A percentile compares a stretch with the other conserved stretches of the same genome.
Conservation (phyloP, 2,888 invertebrate species). For the Drosophila pullipes region DNA sequence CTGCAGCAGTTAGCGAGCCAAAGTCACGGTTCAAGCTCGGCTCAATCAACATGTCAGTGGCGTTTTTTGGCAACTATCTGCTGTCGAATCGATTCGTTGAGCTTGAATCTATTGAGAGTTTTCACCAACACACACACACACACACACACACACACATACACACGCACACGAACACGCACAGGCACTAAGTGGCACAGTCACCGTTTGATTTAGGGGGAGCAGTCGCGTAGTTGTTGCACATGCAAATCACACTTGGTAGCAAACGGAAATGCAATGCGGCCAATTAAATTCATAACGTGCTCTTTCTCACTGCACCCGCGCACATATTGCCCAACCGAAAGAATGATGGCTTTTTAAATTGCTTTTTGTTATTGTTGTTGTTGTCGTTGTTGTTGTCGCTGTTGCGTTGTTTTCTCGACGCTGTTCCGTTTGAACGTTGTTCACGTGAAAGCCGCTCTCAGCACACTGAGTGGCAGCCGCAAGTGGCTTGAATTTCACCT, state of each 20-base stretch:
- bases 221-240: constrained; percentile 9
- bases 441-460: constrained; percentile 84
- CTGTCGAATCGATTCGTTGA: constrained; percentile 40
- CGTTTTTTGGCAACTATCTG: constrained; percentile 66
- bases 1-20: constrained; percentile 84
- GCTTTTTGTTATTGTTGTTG: constrained; percentile 8
- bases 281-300: constrained; percentile 72
- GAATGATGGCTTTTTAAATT: constrained; percentile 23
- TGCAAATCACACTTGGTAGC: constrained; percentile 33
- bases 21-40: constrained; percentile 85
- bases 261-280: constrained; percentile 55
- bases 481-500: constrained; percentile 82
- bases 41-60: constrained; percentile 86
- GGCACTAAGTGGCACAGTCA: constrained; percentile 32
- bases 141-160: constrained; percentile 5
- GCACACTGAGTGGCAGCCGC: constrained; percentile 82
- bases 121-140: constrained; percentile 18
- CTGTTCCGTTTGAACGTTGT: constrained; percentile 77
- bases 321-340: constrained; percentile 50
- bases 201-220: constrained; percentile 42
- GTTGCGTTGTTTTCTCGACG: constrained; percentile 22
- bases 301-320: constrained; percentile 50
- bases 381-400: neutral
- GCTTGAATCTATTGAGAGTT: constrained; percentile 23
- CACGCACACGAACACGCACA: neutral